Conservation (phyloP, 2,888 invertebrate genomes). For the Portevinia maculata region DNA sequence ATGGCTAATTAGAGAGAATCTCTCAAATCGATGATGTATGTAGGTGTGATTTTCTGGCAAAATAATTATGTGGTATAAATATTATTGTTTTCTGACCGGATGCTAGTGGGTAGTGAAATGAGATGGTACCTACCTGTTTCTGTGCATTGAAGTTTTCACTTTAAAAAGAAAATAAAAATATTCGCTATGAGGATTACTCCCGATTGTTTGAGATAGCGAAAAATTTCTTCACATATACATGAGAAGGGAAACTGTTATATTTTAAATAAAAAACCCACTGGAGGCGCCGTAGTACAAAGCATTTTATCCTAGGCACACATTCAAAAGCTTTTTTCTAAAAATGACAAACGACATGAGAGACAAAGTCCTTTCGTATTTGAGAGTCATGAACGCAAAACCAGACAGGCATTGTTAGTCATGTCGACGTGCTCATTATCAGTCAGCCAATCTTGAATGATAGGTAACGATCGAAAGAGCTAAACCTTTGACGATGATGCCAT, state of each 20-base stretch:
- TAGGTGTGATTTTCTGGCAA: slow-evolving; percentile 24
- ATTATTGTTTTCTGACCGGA: not conserved
- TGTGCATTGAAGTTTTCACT: slow-evolving; percentile 2
- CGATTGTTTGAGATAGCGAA: not conserved
- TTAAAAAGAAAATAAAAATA: slow-evolving; percentile 31
- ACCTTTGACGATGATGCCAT: not conserved
- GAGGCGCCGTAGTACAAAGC: not conserved
- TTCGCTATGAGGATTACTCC: slow-evolving; percentile 17
- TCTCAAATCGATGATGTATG: slow-evolving; percentile 2
- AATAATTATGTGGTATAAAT: slow-evolving; percentile 5
- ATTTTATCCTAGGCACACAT: slow-evolving; percentile 24
- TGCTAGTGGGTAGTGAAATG: slow-evolving; percentile 9
- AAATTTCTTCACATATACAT: not conserved
- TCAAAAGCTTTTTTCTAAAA: slow-evolving; percentile 22
- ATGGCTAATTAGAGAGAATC: slow-evolving; percentile 8
- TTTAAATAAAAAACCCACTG: not conserved
- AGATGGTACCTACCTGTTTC: not conserved
- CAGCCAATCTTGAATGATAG: slow-evolving; percentile 7
- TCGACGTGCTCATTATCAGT: slow-evolving; percentile 4
- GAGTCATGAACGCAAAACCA: slow-evolving; percentile 1
- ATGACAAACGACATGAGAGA: slow-evolving; percentile 16
- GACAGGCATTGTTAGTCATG: not conserved
- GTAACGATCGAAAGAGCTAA: slow-evolving; percentile 15
- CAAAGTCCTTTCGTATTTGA: slow-evolving; percentile 12
- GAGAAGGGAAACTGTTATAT: not conserved